phyloP scores from a whole-genome alignment of 2,113 vertebrate genomes.

The Lonchura striata region DNA sequence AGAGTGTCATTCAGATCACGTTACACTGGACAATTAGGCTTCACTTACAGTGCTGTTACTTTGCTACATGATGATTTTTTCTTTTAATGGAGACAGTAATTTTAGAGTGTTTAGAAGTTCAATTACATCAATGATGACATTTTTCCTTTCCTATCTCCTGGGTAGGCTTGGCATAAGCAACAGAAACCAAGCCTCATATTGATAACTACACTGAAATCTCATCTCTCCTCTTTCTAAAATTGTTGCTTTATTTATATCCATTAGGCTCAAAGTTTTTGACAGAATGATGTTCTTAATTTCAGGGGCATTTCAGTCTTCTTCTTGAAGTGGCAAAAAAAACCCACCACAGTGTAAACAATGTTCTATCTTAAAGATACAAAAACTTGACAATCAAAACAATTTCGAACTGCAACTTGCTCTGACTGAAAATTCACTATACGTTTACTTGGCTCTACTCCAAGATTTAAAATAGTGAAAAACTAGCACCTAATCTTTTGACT shows the following conservation, averaged over 20 bases:
- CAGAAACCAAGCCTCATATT: not conserved
- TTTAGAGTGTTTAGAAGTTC: not conserved
- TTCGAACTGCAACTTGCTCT: not conserved
- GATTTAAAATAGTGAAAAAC: not conserved
- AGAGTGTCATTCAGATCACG: not conserved
- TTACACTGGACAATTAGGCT: not conserved
- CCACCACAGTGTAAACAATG: not conserved
- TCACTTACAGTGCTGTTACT: not conserved
- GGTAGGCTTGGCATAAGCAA: not conserved
- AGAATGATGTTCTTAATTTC: not conserved
- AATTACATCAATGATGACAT: not conserved
- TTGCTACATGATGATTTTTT: not conserved
- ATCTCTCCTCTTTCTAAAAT: not conserved
- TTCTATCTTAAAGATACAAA: not conserved
- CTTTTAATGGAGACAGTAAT: not conserved
- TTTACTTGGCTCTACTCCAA: not conserved
- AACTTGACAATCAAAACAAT: not conserved
- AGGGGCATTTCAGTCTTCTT: not conserved
- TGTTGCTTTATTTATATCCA: not conserved
- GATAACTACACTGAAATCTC: not conserved
- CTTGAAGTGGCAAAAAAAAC: not conserved
- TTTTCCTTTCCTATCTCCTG: not conserved
- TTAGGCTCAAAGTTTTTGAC: not conserved
- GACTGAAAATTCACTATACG: not conserved
- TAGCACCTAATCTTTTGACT: not conserved